These are phyloP conservation scores for Leucoptera coffeella DNA, from an alignment of 2,888 invertebrate species.

Conservation along the genomic window DNA sequence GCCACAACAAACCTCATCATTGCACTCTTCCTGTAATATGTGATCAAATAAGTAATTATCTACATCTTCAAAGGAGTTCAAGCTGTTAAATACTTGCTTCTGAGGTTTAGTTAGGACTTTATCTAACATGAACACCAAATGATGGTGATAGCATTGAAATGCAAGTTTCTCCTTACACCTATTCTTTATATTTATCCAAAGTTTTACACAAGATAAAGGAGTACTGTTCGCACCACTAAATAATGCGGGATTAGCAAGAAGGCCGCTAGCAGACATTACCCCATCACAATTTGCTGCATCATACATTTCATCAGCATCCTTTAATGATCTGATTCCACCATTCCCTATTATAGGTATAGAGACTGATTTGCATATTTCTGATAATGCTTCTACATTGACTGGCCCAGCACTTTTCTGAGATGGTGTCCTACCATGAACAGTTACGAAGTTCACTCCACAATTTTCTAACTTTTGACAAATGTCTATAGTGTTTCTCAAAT, in stretches of 20 bases:
- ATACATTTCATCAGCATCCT: constrained; percentile 65
- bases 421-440: constrained; percentile 89
- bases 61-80: constrained; percentile 63
- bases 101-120: constrained; percentile 67
- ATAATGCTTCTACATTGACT: constrained; percentile 65
- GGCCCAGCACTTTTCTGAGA: constrained; percentile 69
- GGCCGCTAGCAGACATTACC: constrained; percentile 89
- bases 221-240: constrained; percentile 70
- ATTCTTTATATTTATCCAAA: constrained; percentile 72
- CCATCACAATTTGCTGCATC: constrained; percentile 67
- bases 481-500: constrained; percentile 66
- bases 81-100: constrained; percentile 71
- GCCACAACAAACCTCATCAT: constrained; percentile 15
- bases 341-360: constrained; percentile 85
- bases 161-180: constrained; percentile 56
- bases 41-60: constrained; percentile 61
- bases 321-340: constrained; percentile 74
- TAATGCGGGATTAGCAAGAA: constrained; percentile 86
- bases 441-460: constrained; percentile 82
- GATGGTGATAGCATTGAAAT: constrained; percentile 90
- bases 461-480: constrained; percentile 75
- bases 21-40: constrained; percentile 24
- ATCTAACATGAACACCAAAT: constrained; percentile 93
- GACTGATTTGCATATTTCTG: constrained; percentile 64
- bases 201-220: constrained; percentile 68